Evolutionary conservation across 2,797 vertebrate genomes (phyloP).

Genomic region (Pangasius krempfi): DNA sequence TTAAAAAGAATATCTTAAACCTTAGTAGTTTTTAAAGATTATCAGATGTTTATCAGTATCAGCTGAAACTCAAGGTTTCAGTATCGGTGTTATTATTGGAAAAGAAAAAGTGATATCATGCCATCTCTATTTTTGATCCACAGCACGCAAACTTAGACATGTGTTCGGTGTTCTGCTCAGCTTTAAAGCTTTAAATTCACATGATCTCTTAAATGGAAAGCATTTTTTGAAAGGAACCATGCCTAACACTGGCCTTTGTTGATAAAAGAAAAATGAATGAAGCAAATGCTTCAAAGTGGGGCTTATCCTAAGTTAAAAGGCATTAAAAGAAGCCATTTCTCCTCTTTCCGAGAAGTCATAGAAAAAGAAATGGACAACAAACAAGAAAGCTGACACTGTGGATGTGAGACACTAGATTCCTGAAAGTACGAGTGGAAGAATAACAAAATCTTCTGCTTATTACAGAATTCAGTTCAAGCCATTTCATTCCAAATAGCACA

Average conservation of each 20-base stretch:
- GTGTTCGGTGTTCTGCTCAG: background rate
- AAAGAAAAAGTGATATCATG: background rate
- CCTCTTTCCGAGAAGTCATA: background rate
- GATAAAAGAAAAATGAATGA: constrained; percentile 9
- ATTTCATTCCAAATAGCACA: background rate
- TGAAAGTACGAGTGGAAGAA: background rate
- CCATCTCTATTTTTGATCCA: background rate
- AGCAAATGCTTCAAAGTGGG: constrained; percentile 1
- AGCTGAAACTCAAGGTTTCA: background rate
- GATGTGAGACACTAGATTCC: background rate
- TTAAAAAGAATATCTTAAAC: background rate
- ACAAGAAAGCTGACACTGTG: background rate
- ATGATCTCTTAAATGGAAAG: background rate
- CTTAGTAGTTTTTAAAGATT: background rate
- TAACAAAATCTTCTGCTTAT: background rate
- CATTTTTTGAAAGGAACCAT: constrained; percentile 2
- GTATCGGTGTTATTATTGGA: background rate
- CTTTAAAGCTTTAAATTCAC: background rate
- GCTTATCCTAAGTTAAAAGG: constrained; percentile 25
- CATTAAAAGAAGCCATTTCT: constrained; percentile 6
- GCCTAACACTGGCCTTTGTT: background rate
- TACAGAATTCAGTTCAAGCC: background rate
- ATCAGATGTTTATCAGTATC: background rate
- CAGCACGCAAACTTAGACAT: background rate
- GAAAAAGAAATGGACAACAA: background rate